Conservation (phyloP, 2,113 vertebrate species). For the Phylloscopus whistleri region DNA sequence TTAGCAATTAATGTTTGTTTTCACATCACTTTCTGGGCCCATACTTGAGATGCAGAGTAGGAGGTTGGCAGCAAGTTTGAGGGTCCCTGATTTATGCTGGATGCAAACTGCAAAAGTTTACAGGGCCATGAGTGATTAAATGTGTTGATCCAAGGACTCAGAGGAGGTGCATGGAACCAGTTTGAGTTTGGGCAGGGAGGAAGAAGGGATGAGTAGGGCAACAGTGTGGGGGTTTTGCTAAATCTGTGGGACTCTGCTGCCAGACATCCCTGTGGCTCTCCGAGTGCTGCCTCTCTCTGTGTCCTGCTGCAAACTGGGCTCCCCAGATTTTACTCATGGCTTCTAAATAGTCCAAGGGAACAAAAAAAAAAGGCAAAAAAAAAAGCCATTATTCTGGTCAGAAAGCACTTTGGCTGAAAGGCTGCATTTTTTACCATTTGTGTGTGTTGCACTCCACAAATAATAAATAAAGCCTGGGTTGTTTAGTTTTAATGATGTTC, state of each 20-base stretch:
- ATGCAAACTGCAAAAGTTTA: neutral
- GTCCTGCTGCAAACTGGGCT: neutral
- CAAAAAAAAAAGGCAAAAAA: neutral
- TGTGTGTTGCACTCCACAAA: conserved; percentile 21
- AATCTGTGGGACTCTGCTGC: neutral
- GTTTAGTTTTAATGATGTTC: conserved; percentile 32
- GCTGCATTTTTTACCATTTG: conserved; percentile 14
- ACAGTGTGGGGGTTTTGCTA: accelerated
- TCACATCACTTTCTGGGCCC: neutral
- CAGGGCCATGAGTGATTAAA: neutral
- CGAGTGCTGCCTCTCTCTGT: accelerated
- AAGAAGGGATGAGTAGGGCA: neutral
- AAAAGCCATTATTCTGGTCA: neutral
- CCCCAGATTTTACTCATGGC: neutral
- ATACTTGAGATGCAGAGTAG: neutral
- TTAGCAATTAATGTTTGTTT: neutral
- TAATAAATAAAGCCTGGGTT: conserved; percentile 27
- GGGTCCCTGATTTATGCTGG: neutral
- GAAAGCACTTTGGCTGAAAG: conserved; percentile 23
- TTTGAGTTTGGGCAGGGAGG: neutral
- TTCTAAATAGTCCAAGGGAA: neutral
- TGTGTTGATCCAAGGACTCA: neutral
- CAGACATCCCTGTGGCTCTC: neutral
- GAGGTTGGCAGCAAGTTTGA: neutral
- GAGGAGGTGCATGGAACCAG: neutral